These are phyloP conservation scores for Varecia variegata DNA, from an alignment of 2,797 vertebrate genomes.

Conservation along the genomic window DNA sequence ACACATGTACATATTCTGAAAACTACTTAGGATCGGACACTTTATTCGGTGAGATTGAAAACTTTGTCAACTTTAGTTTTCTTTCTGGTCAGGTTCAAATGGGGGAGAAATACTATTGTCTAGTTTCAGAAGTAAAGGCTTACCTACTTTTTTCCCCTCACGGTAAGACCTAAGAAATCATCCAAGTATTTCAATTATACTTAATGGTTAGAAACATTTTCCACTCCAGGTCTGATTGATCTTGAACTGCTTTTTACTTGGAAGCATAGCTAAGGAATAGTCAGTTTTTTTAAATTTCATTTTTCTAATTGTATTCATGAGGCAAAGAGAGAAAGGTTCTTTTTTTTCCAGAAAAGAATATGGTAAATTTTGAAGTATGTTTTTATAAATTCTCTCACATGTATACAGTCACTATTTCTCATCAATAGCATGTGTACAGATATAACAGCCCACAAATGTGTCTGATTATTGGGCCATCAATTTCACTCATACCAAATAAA, in stretches of 20 bases:
- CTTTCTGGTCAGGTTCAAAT: not conserved
- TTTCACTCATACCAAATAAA: constrained; percentile 68
- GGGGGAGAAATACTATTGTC: not conserved
- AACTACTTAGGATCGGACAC: not conserved
- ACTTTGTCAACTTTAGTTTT: not conserved
- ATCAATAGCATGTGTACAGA: constrained; percentile 26
- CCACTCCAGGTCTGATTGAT: not conserved
- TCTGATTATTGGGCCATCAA: constrained; percentile 69
- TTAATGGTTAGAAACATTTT: constrained; percentile 29
- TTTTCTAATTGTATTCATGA: not conserved
- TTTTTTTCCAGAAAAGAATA: not conserved
- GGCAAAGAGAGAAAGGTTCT: not conserved
- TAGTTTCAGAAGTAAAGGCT: not conserved
- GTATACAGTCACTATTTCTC: not conserved
- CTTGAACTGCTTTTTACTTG: constrained; percentile 32
- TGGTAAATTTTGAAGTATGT: not conserved
- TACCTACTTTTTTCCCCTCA: not conserved
- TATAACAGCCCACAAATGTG: constrained; percentile 37
- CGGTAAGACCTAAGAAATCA: not conserved
- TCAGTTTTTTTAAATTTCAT: not conserved
- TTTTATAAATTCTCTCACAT: constrained; percentile 19
- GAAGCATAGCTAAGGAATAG: not conserved
- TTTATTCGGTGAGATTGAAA: not conserved
- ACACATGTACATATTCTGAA: not conserved
- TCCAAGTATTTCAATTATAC: constrained; percentile 35